Conservation (phyloP, 2,113 vertebrate genomes). For the Urocitellus parryii region DNA sequence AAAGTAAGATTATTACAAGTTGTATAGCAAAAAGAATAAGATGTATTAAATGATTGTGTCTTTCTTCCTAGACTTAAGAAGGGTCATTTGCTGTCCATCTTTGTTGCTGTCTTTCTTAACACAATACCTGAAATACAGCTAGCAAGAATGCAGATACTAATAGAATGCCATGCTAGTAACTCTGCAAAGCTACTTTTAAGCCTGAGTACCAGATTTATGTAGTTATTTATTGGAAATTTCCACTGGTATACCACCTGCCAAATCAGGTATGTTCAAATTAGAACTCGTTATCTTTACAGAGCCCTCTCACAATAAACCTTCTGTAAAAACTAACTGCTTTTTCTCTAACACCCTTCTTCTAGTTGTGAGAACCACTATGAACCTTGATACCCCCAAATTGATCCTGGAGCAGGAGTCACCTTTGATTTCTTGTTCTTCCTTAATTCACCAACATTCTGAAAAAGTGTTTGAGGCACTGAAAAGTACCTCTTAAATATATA, state of each 20-base stretch:
- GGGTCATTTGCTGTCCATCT: neutral
- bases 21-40: neutral
- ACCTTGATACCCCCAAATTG: neutral
- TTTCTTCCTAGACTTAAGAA: neutral
- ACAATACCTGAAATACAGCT: neutral
- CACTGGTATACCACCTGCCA: neutral
- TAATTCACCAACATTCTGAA: neutral
- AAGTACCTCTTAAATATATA: neutral
- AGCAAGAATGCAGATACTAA: neutral
- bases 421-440: constrained; percentile 20
- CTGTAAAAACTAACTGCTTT: neutral
- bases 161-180: neutral
- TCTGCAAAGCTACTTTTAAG: neutral
- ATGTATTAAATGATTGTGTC: neutral
- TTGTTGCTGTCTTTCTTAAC: neutral
- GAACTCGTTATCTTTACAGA: neutral
- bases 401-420: neutral
- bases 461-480: neutral
- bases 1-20: neutral
- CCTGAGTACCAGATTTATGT: neutral
- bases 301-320: neutral
- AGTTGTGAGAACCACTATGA: neutral
- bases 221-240: neutral
- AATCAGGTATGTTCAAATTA: neutral
- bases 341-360: neutral